Conservation (phyloP, 2,797 vertebrate species). For the Propithecus perrieri region DNA sequence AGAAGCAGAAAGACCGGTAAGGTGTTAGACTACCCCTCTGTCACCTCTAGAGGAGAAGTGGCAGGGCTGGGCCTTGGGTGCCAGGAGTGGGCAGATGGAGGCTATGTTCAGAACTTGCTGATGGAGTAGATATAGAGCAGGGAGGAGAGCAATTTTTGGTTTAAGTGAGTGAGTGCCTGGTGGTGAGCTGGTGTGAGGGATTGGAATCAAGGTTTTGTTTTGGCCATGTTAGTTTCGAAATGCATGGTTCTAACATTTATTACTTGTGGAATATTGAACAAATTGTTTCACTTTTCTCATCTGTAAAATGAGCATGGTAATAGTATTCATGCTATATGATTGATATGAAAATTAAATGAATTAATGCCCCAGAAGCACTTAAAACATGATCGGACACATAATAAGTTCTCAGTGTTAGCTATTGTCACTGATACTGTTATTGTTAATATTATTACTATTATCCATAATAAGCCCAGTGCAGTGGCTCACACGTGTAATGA, state of each 20-base stretch:
- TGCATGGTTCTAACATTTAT: background rate
- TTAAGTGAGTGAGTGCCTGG: background rate
- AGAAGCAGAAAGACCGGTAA: background rate
- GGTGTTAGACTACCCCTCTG: background rate
- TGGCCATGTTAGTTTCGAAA: background rate
- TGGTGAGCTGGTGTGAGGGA: background rate
- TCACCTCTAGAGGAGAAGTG: background rate
- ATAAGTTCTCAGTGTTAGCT: background rate
- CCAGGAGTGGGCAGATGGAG: background rate
- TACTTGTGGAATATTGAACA: background rate
- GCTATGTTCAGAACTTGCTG: background rate
- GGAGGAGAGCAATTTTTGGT: background rate
- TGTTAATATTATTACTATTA: background rate
- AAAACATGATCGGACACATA: background rate
- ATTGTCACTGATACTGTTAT: background rate
- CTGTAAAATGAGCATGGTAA: background rate
- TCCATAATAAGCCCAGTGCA: background rate
- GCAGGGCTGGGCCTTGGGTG: background rate
- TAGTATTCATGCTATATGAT: background rate
- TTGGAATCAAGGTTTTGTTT: background rate
- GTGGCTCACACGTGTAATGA: background rate
- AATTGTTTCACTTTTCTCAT: background rate
- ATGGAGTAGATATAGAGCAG: background rate
- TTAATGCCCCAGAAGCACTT: background rate
- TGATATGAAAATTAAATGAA: slow-evolving; percentile 39